Evolutionary conservation across 2,888 invertebrate genomes (phyloP).

Genomic region (Cerceris rybyensis): DNA sequence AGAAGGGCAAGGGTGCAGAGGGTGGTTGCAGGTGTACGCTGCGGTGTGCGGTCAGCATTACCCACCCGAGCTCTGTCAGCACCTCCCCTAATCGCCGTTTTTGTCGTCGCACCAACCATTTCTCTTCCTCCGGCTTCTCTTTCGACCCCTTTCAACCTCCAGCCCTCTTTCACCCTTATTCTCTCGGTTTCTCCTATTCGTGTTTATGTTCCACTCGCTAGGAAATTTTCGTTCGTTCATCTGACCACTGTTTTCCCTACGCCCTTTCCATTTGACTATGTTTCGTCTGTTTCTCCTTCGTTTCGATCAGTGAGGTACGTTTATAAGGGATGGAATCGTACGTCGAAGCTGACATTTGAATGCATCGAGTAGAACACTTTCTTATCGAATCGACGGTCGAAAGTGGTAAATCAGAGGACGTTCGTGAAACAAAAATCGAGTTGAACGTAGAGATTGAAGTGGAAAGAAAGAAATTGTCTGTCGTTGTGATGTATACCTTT

Average conservation of each 20-base stretch:
- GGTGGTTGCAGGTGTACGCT: conserved; percentile 65
- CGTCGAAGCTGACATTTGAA: no score
- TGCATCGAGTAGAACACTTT: no score
- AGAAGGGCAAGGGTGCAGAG: conserved; percentile 17
- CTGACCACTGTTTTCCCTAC: conserved; percentile 34
- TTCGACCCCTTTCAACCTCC: conserved; percentile 45
- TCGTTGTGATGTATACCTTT: no score
- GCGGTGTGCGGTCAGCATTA: conserved; percentile 71
- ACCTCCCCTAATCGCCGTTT: conserved; percentile 78
- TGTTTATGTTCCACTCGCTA: conserved; percentile 51
- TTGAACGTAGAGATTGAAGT: no score
- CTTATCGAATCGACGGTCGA: no score
- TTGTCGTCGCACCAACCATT: conserved; percentile 72
- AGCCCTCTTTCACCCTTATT: conserved; percentile 25
- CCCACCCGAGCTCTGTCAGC: conserved; percentile 69
- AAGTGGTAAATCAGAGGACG: no score
- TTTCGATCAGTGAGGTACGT: neutral
- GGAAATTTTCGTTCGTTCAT: conserved; percentile 44
- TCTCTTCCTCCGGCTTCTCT: conserved; percentile 59
- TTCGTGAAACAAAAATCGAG: no score
- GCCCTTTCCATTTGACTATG: neutral
- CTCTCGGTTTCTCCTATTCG: conserved; percentile 44
- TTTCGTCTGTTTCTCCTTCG: neutral
- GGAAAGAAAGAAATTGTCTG: no score
- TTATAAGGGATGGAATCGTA: no score